phyloP scores from a whole-genome alignment of 2,797 vertebrate genomes.

The Pangasius sanitwongsei region DNA sequence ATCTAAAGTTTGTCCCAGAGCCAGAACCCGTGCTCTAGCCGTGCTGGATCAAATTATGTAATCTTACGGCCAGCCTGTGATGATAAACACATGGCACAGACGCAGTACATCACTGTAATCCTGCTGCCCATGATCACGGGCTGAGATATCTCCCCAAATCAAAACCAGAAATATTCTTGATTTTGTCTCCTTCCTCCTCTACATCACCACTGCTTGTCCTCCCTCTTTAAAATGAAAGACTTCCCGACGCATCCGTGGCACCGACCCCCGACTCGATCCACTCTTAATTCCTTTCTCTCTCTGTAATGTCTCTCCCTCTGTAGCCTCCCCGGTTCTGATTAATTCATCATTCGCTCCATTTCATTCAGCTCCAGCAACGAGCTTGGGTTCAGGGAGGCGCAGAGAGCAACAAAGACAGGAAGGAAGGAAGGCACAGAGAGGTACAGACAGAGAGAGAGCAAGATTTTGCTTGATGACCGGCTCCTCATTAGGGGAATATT shows the following conservation, averaged over 20 bases:
- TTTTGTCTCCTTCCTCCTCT: constrained; percentile 41
- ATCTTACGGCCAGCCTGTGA: constrained; percentile 41
- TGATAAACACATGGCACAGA: constrained; percentile 48
- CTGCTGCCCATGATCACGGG: constrained; percentile 56
- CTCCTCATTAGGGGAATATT: neutral
- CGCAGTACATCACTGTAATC: constrained; percentile 51
- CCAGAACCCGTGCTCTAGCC: constrained; percentile 21
- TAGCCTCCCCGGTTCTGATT: constrained; percentile 22
- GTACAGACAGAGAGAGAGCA: neutral
- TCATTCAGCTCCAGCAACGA: constrained; percentile 14
- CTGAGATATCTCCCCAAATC: constrained; percentile 53
- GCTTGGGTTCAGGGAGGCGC: neutral
- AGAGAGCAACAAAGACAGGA: neutral
- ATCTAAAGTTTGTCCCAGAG: constrained; percentile 2
- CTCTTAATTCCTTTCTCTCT: constrained; percentile 38
- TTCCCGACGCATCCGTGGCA: constrained; percentile 28
- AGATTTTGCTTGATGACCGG: neutral
- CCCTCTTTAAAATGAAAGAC: constrained; percentile 43
- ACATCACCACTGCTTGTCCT: constrained; percentile 32
- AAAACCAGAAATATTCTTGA: constrained; percentile 49
- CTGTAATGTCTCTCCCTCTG: constrained; percentile 18
- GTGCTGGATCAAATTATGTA: constrained; percentile 46
- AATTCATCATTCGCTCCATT: constrained; percentile 23
- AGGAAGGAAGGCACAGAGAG: neutral
- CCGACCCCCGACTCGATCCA: constrained; percentile 3